phyloP scores from a whole-genome alignment of 92 coral and sea anemone species.

The Pocillopora grandis region DNA sequence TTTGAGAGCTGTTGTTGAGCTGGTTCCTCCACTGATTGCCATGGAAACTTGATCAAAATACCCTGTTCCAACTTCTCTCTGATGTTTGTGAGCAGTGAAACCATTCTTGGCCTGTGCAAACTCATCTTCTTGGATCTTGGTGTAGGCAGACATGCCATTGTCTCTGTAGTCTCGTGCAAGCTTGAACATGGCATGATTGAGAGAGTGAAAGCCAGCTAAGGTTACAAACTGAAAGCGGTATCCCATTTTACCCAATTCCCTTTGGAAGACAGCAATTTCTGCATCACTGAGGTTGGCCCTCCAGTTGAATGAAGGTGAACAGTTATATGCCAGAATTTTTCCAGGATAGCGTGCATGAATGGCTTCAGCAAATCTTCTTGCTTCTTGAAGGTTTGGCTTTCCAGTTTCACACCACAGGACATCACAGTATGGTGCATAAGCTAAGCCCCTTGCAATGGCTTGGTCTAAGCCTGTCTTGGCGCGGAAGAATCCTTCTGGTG shows the following conservation, averaged over 20 bases:
- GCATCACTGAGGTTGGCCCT: slow-evolving; percentile 92
- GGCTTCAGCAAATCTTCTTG: slow-evolving; percentile 90
- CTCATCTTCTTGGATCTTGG: slow-evolving; percentile 93
- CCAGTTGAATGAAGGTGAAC: slow-evolving; percentile 99
- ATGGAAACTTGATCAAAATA: slow-evolving; percentile 87
- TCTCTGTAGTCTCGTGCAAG: slow-evolving; percentile 88
- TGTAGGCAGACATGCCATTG: slow-evolving; percentile 94
- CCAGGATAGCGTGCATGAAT: slow-evolving; percentile 93
- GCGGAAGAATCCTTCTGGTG: slow-evolving; percentile 97
- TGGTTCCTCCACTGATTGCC: slow-evolving; percentile 93
- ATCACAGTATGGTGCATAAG: slow-evolving; percentile 98
- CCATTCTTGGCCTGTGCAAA: slow-evolving; percentile 88
- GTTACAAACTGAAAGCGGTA: slow-evolving; percentile 98
- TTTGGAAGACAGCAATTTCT: slow-evolving; percentile 93
- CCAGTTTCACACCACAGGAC: slow-evolving; percentile 99
- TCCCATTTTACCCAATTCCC: slow-evolving; percentile 90
- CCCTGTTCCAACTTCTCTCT: slow-evolving; percentile 98
- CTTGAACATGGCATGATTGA: slow-evolving; percentile 98
- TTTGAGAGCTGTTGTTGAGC: slow-evolving; percentile 88
- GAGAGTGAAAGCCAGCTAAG: slow-evolving; percentile 94
- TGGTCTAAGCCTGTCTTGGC: slow-evolving; percentile 85
- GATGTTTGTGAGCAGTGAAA: slow-evolving; percentile 98
- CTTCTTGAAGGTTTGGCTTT: slow-evolving; percentile 93
- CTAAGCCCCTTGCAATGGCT: slow-evolving; percentile 96
- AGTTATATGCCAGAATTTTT: slow-evolving; percentile 94